These are phyloP conservation scores for Ellobium chinense DNA, from an alignment of 2,888 invertebrate species.

Conservation along the genomic window DNA sequence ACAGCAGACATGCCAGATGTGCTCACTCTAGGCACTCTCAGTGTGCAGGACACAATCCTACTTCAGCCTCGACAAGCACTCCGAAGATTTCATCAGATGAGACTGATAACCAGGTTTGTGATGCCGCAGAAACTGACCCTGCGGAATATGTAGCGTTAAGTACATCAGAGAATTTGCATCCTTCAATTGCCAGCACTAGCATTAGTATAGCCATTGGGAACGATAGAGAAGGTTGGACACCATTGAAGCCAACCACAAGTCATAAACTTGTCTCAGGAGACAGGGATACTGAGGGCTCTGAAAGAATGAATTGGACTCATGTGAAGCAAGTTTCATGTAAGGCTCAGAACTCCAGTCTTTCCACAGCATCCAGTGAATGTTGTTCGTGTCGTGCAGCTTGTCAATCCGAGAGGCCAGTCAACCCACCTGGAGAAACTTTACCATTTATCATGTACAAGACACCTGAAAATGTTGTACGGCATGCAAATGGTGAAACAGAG, in stretches of 20 bases:
- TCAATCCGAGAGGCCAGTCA: neutral
- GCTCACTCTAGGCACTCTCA: neutral
- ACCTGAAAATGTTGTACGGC: neutral
- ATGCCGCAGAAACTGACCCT: too few species aligned
- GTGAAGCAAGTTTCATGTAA: neutral
- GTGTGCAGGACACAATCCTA: neutral
- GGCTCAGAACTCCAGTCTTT: neutral
- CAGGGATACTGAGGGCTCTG: neutral
- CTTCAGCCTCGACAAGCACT: neutral
- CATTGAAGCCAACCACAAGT: neutral
- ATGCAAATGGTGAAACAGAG: neutral
- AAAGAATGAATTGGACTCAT: too few species aligned
- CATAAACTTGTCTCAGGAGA: neutral
- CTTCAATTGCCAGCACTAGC: too few species aligned
- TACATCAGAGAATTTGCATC: neutral
- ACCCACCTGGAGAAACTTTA: neutral
- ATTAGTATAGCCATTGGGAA: neutral
- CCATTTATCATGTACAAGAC: constrained; percentile 5
- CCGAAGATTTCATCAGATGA: neutral
- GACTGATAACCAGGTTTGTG: neutral
- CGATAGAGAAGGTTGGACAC: too few species aligned
- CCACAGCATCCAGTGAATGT: neutral
- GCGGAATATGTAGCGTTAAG: too few species aligned
- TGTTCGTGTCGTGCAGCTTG: neutral
- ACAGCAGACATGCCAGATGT: neutral